A percentile compares a stretch with the other conserved stretches of the same genome.
phyloP scores from a whole-genome alignment of 2,888 invertebrate species.

The Drosophila kokeensis region DNA sequence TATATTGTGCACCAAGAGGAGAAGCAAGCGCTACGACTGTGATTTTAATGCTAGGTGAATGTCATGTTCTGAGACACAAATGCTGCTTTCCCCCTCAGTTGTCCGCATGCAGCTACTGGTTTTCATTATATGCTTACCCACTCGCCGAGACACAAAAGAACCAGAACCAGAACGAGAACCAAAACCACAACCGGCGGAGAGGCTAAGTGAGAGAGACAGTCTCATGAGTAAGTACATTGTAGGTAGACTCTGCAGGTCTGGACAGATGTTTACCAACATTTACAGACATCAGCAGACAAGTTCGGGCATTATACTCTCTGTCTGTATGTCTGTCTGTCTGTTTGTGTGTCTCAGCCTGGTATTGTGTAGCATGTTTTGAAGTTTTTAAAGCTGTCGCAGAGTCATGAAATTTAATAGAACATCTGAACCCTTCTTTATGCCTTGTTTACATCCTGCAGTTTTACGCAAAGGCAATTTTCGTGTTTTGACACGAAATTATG shows the following conservation, averaged over 20 bases:
- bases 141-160: slow-evolving; percentile 37
- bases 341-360: neutral
- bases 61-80: slow-evolving; percentile 66
- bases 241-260: slow-evolving; percentile 23
- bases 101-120: slow-evolving; percentile 58
- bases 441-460: slow-evolving; percentile 1
- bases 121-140: slow-evolving; percentile 70
- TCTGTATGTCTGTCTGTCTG: neutral
- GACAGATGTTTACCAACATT: slow-evolving; percentile 41
- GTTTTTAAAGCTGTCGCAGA: slow-evolving; percentile 53
- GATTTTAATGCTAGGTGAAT: slow-evolving; percentile 78
- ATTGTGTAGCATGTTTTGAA: slow-evolving; percentile 26
- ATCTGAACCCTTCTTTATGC: slow-evolving; percentile 34
- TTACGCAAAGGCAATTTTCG: neutral
- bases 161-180: slow-evolving; percentile 8
- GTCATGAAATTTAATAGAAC: slow-evolving; percentile 74
- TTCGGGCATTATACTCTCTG: slow-evolving; percentile 41
- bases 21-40: slow-evolving; percentile 38
- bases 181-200: slow-evolving; percentile 2
- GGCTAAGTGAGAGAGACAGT: slow-evolving; percentile 4
- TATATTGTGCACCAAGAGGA: slow-evolving; percentile 46
- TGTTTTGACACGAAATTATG: neutral
- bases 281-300: slow-evolving; percentile 49
- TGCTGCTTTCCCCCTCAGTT: slow-evolving; percentile 7
- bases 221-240: slow-evolving; percentile 33